A percentile compares a stretch with the other conserved stretches of the same genome.
Conservation (phyloP, 2,113 vertebrate genomes). For the Ovibos moschatus region DNA sequence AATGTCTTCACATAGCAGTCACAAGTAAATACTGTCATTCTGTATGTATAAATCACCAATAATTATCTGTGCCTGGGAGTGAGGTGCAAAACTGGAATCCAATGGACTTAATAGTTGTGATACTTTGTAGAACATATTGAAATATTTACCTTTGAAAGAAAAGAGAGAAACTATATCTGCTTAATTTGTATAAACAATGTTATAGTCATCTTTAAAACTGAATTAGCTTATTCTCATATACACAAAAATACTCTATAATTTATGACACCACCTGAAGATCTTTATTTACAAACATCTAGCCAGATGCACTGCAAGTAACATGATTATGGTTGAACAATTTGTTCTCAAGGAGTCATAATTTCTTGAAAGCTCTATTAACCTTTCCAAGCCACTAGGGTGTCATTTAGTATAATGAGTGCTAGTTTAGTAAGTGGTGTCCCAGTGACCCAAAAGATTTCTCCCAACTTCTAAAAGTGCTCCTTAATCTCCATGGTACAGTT, state of each 20-base stretch:
- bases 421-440: conserved; percentile 60
- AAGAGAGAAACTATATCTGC: background rate
- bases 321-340: background rate
- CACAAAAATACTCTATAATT: background rate
- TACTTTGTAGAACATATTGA: background rate
- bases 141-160: background rate
- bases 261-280: background rate
- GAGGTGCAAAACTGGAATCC: background rate
- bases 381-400: conserved; percentile 39
- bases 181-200: background rate
- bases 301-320: background rate
- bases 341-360: background rate
- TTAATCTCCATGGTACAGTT: conserved; percentile 14
- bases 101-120: background rate
- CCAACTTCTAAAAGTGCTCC: conserved; percentile 22
- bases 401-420: conserved; percentile 54
- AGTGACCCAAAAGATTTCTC: conserved; percentile 44
- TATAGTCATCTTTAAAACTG: background rate
- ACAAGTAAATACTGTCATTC: background rate
- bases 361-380: conserved; percentile 55
- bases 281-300: background rate
- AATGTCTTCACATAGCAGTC: background rate
- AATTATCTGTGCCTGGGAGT: background rate
- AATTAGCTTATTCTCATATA: background rate
- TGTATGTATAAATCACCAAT: background rate